phyloP scores from a whole-genome alignment of 2,888 invertebrate species.

The Perdita meconis region DNA sequence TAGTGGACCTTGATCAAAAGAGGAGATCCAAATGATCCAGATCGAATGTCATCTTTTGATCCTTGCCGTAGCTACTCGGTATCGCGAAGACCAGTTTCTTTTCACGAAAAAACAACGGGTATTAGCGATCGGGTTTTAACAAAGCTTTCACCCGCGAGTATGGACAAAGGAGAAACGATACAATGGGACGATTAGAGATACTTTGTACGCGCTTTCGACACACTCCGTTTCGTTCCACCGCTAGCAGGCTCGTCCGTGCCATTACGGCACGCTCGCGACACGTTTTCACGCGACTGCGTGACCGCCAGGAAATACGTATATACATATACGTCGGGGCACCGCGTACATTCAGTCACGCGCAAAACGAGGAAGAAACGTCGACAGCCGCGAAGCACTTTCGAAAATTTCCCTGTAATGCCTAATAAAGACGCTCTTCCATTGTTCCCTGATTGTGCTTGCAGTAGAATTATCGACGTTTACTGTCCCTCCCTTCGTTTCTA shows the following conservation, averaged over 20 bases:
- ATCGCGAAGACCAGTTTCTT: slow-evolving; percentile 35
- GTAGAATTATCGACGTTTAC: not conserved
- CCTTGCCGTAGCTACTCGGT: not conserved
- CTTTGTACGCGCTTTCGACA: slow-evolving; percentile 77
- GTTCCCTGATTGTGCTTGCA: not conserved
- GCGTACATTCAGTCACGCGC: slow-evolving; percentile 59
- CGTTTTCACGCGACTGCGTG: slow-evolving; percentile 56
- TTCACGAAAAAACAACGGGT: slow-evolving; percentile 40
- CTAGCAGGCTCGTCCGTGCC: slow-evolving; percentile 50
- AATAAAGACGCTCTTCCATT: slow-evolving; percentile 38
- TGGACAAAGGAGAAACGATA: slow-evolving; percentile 75
- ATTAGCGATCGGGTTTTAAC: slow-evolving; percentile 70
- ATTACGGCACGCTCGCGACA: slow-evolving; percentile 53
- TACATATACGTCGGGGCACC: slow-evolving; percentile 33
- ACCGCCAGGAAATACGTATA: slow-evolving; percentile 51
- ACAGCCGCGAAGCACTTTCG: slow-evolving; percentile 49
- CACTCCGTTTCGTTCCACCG: slow-evolving; percentile 54
- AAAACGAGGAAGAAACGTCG: slow-evolving; percentile 59
- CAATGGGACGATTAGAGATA: slow-evolving; percentile 81
- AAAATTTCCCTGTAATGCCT: slow-evolving; percentile 59
- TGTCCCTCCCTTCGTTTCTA: not conserved
- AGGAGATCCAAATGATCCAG: slow-evolving; percentile 18
- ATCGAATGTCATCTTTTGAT: slow-evolving; percentile 16
- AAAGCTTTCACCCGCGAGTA: slow-evolving; percentile 71
- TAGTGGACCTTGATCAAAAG: too few relatives aligned